A percentile compares a stretch with the other conserved stretches of the same genome.
Evolutionary conservation across 2,888 invertebrate genomes (phyloP).

Genomic region (Dendrolimus houi): DNA sequence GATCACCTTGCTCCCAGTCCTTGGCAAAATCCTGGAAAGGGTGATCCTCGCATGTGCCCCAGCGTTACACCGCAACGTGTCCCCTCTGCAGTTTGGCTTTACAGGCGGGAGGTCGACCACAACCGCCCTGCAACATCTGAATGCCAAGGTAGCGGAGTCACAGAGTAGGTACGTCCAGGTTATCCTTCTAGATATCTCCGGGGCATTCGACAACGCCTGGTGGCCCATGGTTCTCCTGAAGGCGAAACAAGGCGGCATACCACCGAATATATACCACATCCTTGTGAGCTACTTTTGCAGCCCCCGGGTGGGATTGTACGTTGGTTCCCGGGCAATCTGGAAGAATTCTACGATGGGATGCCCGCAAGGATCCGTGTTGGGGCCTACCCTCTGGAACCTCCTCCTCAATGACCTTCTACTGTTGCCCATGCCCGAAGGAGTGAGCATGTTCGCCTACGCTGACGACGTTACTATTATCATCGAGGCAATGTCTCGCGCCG

Average conservation of each 20-base stretch:
- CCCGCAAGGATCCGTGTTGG: slow-evolving; percentile 20
- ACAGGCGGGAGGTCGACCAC: slow-evolving; percentile 18
- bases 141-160: neutral
- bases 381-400: slow-evolving; percentile 18
- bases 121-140: slow-evolving; percentile 12
- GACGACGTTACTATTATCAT: slow-evolving; percentile 19
- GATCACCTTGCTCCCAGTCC: slow-evolving; percentile 20
- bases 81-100: slow-evolving; percentile 26
- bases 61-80: slow-evolving; percentile 3
- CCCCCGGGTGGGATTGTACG: slow-evolving; percentile 12
- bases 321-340: slow-evolving; percentile 10
- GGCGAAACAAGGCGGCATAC: slow-evolving; percentile 15
- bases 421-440: slow-evolving; percentile 12
- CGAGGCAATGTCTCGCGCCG: slow-evolving; percentile 9
- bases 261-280: slow-evolving; percentile 20
- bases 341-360: slow-evolving; percentile 17
- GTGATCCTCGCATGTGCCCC: slow-evolving; percentile 16
- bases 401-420: slow-evolving; percentile 18
- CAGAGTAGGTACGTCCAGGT: slow-evolving; percentile 15
- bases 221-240: slow-evolving; percentile 29
- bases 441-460: slow-evolving; percentile 15
- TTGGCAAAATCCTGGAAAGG: slow-evolving; percentile 27
- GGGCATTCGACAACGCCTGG: slow-evolving; percentile 29
- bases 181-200: slow-evolving; percentile 23
- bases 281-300: slow-evolving; percentile 17